These are phyloP conservation scores for Drosophila acutilabella DNA, from an alignment of 2,888 invertebrate species.

Conservation along the genomic window DNA sequence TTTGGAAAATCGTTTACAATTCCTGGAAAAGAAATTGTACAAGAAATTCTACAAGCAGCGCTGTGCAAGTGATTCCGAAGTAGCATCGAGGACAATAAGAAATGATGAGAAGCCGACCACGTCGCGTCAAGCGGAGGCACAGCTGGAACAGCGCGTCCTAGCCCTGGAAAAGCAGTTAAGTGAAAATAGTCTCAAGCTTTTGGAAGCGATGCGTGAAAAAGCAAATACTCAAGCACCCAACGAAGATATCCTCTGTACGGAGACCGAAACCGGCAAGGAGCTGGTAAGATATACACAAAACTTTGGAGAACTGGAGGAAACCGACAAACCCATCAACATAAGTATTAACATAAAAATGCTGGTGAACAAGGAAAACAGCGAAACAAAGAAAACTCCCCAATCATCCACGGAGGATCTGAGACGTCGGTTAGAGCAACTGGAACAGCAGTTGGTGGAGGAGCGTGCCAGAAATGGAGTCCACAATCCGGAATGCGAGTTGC, in stretches of 20 bases:
- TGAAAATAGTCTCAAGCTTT: constrained; percentile 74
- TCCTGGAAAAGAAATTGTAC: constrained; percentile 81
- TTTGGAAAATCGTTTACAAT: constrained; percentile 83
- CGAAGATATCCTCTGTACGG: constrained; percentile 45
- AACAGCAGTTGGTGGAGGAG: constrained; percentile 66
- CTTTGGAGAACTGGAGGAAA: constrained; percentile 72
- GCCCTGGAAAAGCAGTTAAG: constrained; percentile 82
- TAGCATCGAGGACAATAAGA: constrained; percentile 71
- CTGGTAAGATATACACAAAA: constrained; percentile 79
- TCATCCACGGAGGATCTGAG: constrained; percentile 67
- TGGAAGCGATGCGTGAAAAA: constrained; percentile 69
- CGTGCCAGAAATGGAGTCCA: constrained; percentile 45
- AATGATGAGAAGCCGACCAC: constrained; percentile 67
- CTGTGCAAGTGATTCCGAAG: constrained; percentile 84
- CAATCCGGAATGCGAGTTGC: constrained; percentile 29
- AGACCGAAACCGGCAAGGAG: constrained; percentile 76
- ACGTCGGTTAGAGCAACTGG: constrained; percentile 75
- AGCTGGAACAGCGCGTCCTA: constrained; percentile 77
- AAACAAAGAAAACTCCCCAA: constrained; percentile 45
- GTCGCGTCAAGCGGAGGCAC: constrained; percentile 60
- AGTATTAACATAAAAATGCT: constrained; percentile 83
- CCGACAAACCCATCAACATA: constrained; percentile 81
- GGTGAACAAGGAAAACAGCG: constrained; percentile 68
- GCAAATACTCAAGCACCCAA: constrained; percentile 12
- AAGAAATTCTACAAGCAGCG: constrained; percentile 83